Evolutionary conservation across 2,888 invertebrate species (phyloP).

Genomic region (Trachelus troglodyta): DNA sequence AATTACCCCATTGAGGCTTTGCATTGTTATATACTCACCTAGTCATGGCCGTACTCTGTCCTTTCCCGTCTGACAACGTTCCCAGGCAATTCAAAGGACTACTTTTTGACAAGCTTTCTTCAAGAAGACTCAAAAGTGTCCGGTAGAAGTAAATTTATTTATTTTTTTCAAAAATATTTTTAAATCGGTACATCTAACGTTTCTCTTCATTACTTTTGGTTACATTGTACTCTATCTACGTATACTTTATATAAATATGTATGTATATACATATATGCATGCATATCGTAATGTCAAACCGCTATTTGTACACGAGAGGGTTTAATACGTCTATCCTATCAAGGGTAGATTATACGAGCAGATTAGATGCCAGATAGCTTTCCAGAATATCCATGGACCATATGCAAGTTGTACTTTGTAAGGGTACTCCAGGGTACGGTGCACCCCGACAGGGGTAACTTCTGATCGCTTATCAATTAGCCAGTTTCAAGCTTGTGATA

Average conservation of each 20-base stretch:
- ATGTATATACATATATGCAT: slow-evolving; percentile 13
- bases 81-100: slow-evolving; percentile 15
- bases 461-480: slow-evolving; percentile 8
- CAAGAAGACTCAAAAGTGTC: not conserved
- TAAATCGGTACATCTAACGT: not conserved
- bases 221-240: not conserved
- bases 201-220: not conserved
- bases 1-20: slow-evolving; percentile 47
- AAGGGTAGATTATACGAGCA: slow-evolving; percentile 49
- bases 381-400: slow-evolving; percentile 44
- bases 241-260: not conserved
- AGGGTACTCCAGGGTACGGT: slow-evolving; percentile 19
- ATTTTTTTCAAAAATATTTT: not conserved
- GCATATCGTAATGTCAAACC: slow-evolving; percentile 53
- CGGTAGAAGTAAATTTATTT: not conserved
- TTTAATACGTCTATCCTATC: slow-evolving; percentile 1
- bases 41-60: not conserved
- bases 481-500: not conserved
- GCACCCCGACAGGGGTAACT: not conserved
- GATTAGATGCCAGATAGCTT: slow-evolving; percentile 45
- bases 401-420: slow-evolving; percentile 46
- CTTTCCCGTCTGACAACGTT: slow-evolving; percentile 12
- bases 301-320: slow-evolving; percentile 46
- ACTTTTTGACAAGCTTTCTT: not conserved
- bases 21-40: slow-evolving; percentile 16